phyloP scores from a whole-genome alignment of 2,888 invertebrate genomes.

The Caenorhabditis macrosperma region DNA sequence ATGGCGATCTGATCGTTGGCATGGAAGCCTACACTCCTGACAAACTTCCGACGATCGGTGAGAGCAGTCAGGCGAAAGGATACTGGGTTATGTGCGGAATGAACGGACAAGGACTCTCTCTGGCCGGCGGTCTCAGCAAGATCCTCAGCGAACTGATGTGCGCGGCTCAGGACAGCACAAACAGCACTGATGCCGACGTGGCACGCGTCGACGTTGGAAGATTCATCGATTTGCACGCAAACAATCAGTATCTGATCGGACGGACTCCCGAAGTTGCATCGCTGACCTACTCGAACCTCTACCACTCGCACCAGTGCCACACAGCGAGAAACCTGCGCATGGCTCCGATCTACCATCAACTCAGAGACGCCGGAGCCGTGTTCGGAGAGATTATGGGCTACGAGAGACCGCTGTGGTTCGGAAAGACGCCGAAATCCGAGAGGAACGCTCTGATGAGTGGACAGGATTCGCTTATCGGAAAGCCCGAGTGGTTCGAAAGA shows the following conservation, averaged over 20 bases:
- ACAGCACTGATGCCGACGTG: too few species aligned
- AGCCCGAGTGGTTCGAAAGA: conserved; percentile 88
- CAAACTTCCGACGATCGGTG: conserved; percentile 95
- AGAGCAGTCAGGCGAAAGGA: conserved; percentile 92
- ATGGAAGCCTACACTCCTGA: conserved; percentile 97
- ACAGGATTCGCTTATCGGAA: conserved; percentile 89
- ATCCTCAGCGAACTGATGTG: conserved; percentile 89
- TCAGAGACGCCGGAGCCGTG: conserved; percentile 92
- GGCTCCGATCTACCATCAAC: conserved; percentile 94
- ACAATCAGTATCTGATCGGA: conserved; percentile 91
- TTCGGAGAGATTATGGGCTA: conserved; percentile 99
- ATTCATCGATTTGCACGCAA: conserved; percentile 94
- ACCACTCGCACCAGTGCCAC: conserved; percentile 90
- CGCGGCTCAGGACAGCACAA: conserved; percentile 84
- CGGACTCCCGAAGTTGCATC: conserved; percentile 91
- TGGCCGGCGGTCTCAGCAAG: conserved; percentile 94
- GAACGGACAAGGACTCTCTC: conserved; percentile 95
- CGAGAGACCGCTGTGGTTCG: conserved; percentile 94
- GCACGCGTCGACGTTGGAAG: conserved; percentile 92
- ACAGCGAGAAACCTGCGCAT: conserved; percentile 87
- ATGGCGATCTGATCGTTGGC: conserved; percentile 90
- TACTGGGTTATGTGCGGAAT: conserved; percentile 95
- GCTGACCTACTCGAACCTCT: conserved; percentile 81
- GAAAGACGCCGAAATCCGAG: conserved; percentile 81
- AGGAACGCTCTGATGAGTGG: conserved; percentile 83